Evolutionary conservation across 2,113 vertebrate genomes (phyloP), one percentile per base, ranked within the genome.

Genomic region (Callorhinus ursinus): DNA sequence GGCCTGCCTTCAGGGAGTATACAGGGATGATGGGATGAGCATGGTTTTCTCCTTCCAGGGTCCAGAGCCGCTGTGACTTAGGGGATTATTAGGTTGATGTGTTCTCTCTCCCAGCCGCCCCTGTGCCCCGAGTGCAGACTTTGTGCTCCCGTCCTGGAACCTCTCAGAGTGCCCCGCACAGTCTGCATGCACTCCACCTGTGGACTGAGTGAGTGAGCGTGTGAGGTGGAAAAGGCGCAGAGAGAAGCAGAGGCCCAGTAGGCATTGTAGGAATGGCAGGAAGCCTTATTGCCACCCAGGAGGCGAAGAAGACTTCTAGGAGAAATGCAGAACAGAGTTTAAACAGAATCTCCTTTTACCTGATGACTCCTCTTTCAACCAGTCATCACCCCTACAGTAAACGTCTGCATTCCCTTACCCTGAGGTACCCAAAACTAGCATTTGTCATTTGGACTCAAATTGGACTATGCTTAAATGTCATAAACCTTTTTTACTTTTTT

Each of bases 321-420:
- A 88, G 24, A 5, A 7, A 5, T 18, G 2, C 7, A 26, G 28
- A 76, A 63, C 53, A 21, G n/a, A 79, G 33, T 80, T 71, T 42
- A 13, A 57, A 57, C 55, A 57, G 55, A 63, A 61, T 24, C 55
- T 14, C 15, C 65, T 93, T 85, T 57, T 36, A 81, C 16, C 1
- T 46, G 24, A 4, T 49, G 36, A 61, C 63, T 51, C 33, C 31
- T 28, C 33, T 89, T 8, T n/a, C 6, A 16, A 5, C 36, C 46
- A 83, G 0, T 19, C 13, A 1, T 76, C 36, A 46, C 4, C 31
- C 15, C 16, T 1, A 0, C 4, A 36, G 31, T 51, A 49, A 46
- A 26, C 59, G 9, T 53, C 67, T n/a, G 1, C 1, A 1, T 51
- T 39, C 9, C 49, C 16, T 76, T 51, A 13, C 59, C 42, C 36